phyloP scores from a whole-genome alignment of 1,140 invertebrate genomes.

The Drosophila kurseongensis region DNA sequence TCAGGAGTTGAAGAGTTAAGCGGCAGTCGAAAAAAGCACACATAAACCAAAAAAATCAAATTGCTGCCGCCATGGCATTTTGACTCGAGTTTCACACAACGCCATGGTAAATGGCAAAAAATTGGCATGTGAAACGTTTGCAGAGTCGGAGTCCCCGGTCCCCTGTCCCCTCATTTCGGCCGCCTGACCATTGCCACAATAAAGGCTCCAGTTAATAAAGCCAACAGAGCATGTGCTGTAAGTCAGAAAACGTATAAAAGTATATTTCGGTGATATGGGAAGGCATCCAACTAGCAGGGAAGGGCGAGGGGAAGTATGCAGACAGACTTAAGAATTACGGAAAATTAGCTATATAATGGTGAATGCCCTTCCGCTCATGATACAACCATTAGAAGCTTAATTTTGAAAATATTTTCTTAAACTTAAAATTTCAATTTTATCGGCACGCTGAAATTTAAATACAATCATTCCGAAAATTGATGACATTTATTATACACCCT shows the following conservation, averaged over 20 bases:
- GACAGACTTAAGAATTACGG: neutral
- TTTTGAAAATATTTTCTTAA: too few relatives aligned
- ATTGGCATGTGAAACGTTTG: conserved; percentile 43
- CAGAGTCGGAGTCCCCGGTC: neutral
- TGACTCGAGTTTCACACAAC: conserved; percentile 43
- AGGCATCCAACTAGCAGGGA: neutral
- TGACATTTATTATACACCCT: too few relatives aligned
- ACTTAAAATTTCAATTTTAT: too few relatives aligned
- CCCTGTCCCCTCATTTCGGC: conserved; percentile 1
- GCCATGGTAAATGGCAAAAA: conserved; percentile 36
- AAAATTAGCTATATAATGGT: conserved; percentile 3
- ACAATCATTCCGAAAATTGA: too few relatives aligned
- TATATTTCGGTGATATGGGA: neutral
- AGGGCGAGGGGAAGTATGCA: neutral
- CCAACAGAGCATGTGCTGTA: conserved; percentile 59
- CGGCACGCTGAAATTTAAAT: too few relatives aligned
- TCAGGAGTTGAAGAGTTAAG: conserved; percentile 41
- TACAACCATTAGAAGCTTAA: too few relatives aligned
- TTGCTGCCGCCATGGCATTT: conserved; percentile 44
- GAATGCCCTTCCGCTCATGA: too few relatives aligned
- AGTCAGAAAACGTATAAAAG: conserved; percentile 34
- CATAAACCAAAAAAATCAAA: conserved; percentile 27
- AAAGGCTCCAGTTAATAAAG: conserved; percentile 72
- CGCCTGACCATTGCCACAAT: conserved; percentile 23
- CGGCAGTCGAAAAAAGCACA: conserved; percentile 13